Evolutionary conservation across 1,140 invertebrate genomes (phyloP).

Genomic region (Aphis gossypii): DNA sequence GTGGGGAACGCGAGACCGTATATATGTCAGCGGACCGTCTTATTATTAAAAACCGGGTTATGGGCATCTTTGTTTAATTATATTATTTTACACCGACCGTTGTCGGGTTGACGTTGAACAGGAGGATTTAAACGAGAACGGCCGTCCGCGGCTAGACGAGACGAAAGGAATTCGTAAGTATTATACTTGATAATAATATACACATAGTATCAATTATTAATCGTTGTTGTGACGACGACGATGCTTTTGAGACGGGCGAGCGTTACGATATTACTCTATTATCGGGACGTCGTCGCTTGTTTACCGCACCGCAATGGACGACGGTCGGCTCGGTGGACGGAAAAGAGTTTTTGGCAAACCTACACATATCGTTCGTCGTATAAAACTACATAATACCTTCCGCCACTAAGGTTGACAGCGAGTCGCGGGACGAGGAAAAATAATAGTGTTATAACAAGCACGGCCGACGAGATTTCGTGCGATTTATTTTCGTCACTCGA

Average conservation of each 20-base stretch:
- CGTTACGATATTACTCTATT: neutral
- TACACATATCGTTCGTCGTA: neutral
- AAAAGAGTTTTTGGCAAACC: neutral
- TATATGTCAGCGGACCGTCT: conserved; percentile 55
- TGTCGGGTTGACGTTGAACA: conserved; percentile 20
- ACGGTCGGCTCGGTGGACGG: neutral
- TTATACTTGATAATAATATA: neutral
- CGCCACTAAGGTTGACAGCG: neutral
- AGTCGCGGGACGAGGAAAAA: neutral
- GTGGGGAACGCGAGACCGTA: conserved; percentile 40
- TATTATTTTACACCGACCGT: neutral
- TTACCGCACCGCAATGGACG: neutral
- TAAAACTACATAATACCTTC: neutral
- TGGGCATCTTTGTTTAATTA: conserved; percentile 5
- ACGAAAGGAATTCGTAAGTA: conserved; percentile 5
- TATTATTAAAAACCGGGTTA: conserved; percentile 48
- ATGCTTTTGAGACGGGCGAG: neutral
- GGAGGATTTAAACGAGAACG: neutral
- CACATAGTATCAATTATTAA: neutral
- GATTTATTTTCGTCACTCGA: conserved; percentile 33
- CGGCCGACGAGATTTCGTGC: neutral
- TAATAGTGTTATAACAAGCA: neutral
- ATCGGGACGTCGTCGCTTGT: neutral
- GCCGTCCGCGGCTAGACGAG: neutral
- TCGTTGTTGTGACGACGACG: neutral